These are phyloP conservation scores for Dorcus parallelipipedus DNA, from an alignment of 2,888 invertebrate genomes.

Conservation along the genomic window DNA sequence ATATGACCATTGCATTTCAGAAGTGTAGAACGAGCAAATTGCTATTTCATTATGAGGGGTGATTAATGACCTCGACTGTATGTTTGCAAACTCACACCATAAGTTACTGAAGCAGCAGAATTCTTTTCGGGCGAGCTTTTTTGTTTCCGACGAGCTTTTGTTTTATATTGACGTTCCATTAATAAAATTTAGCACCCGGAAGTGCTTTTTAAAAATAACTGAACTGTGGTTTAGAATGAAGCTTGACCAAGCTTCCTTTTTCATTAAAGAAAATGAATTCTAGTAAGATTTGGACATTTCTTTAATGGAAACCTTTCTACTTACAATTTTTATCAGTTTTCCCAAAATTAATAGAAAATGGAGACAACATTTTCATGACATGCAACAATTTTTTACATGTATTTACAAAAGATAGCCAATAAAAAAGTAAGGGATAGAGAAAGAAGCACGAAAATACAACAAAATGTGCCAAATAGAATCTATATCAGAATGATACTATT, in stretches of 20 bases:
- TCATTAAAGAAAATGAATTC: no score
- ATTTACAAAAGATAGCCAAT: no score
- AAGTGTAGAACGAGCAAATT: conserved; percentile 32
- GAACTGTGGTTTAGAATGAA: not conserved
- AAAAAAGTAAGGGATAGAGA: no score
- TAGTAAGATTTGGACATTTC: no score
- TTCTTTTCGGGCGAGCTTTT: conserved; percentile 22
- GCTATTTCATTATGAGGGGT: conserved; percentile 40
- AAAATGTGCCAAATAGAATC: no score
- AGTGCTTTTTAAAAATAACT: not conserved
- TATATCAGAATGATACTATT: no score
- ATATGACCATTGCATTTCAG: conserved; percentile 22
- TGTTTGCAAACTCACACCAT: conserved; percentile 34
- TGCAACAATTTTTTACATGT: no score
- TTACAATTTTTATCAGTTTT: no score
- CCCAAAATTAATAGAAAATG: no score
- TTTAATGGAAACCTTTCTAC: no score
- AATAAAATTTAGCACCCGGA: conserved; percentile 4
- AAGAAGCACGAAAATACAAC: no score
- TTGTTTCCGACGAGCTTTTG: conserved; percentile 13
- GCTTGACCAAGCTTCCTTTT: not conserved
- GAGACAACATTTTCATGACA: no score
- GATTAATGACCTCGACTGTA: conserved; percentile 33
- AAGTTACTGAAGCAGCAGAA: conserved; percentile 30
- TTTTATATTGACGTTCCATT: conserved; percentile 18